phyloP scores from a whole-genome alignment of 2,797 vertebrate genomes.

The Anolis apletophallus region DNA sequence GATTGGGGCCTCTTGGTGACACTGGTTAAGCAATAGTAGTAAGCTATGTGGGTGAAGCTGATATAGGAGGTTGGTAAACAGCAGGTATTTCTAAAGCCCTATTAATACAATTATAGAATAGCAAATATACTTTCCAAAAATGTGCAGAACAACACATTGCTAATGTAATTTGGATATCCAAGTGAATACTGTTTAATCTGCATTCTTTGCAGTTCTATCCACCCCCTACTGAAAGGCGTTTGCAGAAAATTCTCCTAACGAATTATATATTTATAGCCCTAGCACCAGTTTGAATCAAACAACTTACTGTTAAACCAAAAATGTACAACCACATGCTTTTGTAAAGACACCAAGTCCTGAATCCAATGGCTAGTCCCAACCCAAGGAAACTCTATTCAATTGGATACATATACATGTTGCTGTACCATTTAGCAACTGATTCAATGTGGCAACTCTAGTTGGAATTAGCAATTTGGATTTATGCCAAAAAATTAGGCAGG shows the following conservation, averaged over 20 bases:
- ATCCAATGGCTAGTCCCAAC: too few relatives aligned
- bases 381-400: too few relatives aligned
- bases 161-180: conserved; percentile 39
- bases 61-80: neutral
- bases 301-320: conserved; percentile 65
- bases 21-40: neutral
- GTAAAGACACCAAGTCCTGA: conserved; percentile 69
- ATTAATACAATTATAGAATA: conserved; percentile 38
- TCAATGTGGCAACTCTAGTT: too few relatives aligned
- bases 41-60: neutral
- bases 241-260: conserved; percentile 47
- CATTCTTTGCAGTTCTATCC: conserved; percentile 36
- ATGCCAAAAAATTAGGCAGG: conserved; percentile 55
- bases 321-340: conserved; percentile 73
- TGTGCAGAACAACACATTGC: conserved; percentile 34
- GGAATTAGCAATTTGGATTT: too few relatives aligned
- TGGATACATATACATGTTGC: too few relatives aligned
- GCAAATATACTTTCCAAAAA: conserved; percentile 28
- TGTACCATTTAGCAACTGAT: too few relatives aligned
- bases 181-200: conserved; percentile 49
- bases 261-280: conserved; percentile 61
- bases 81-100: conserved; percentile 2
- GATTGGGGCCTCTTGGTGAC: neutral
- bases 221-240: conserved; percentile 56
- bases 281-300: conserved; percentile 73